Evolutionary conservation across 2,113 vertebrate genomes (phyloP).

Genomic region (Alligator mississippiensis): DNA sequence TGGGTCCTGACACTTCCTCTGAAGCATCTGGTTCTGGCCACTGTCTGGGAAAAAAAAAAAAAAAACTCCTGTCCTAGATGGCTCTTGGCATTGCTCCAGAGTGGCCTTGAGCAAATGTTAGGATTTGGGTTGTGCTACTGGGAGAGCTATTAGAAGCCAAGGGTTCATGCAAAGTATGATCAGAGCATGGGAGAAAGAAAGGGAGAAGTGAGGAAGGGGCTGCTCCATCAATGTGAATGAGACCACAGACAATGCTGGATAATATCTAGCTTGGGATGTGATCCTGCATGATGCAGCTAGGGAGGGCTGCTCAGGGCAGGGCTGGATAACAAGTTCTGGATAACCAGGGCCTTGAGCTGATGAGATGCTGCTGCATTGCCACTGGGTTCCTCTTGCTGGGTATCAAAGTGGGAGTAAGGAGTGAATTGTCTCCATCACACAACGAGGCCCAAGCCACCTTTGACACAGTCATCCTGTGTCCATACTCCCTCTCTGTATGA

Average conservation of each 20-base stretch:
- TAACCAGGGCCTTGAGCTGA: background rate
- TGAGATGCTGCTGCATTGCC: background rate
- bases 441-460: background rate
- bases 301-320: no score
- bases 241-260: no score
- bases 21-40: background rate
- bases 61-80: background rate
- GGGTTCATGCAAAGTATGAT: background rate
- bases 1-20: background rate
- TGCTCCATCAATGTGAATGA: no score
- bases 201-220: background rate
- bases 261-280: background rate
- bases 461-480: background rate
- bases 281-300: background rate
- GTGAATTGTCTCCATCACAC: background rate
- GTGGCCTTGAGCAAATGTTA: no score
- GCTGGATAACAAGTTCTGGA: background rate
- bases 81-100: background rate
- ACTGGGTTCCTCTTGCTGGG: background rate
- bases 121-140: background rate
- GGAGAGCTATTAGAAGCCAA: background rate
- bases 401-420: background rate
- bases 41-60: background rate
- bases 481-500: background rate
- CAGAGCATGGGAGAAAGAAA: background rate